These are phyloP conservation scores for Clarias magur DNA, from an alignment of 2,113 vertebrate genomes.

Conservation along the genomic window DNA sequence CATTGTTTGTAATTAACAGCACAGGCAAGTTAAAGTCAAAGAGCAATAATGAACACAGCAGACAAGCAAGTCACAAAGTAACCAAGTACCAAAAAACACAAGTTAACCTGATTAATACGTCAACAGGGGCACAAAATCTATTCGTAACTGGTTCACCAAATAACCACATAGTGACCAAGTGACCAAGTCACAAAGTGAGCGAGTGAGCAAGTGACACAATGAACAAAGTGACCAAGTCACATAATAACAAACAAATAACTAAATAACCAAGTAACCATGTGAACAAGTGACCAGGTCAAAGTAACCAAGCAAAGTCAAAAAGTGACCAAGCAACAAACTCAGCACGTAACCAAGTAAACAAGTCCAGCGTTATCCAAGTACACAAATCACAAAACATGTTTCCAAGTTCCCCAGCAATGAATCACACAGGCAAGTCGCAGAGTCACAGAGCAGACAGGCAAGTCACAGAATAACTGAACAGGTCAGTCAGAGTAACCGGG, in stretches of 20 bases:
- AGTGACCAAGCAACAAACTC: neutral
- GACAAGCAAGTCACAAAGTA: neutral
- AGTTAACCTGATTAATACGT: neutral
- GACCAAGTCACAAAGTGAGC: neutral
- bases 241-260: neutral
- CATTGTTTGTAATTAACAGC: too few species aligned
- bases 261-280: neutral
- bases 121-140: neutral
- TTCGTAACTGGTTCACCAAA: neutral
- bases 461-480: neutral
- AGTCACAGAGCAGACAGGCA: neutral
- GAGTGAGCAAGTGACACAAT: too few species aligned
- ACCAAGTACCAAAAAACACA: neutral
- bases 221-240: neutral
- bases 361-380: neutral
- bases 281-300: neutral
- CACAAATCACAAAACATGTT: neutral
- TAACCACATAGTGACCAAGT: neutral
- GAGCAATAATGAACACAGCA: neutral
- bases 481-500: too few species aligned
- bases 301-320: neutral
- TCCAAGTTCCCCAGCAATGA: neutral
- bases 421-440: neutral
- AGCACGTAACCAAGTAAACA: neutral
- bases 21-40: too few species aligned